Conservation (phyloP, 2,113 vertebrate genomes). For the Ramphastos sulfuratus region DNA sequence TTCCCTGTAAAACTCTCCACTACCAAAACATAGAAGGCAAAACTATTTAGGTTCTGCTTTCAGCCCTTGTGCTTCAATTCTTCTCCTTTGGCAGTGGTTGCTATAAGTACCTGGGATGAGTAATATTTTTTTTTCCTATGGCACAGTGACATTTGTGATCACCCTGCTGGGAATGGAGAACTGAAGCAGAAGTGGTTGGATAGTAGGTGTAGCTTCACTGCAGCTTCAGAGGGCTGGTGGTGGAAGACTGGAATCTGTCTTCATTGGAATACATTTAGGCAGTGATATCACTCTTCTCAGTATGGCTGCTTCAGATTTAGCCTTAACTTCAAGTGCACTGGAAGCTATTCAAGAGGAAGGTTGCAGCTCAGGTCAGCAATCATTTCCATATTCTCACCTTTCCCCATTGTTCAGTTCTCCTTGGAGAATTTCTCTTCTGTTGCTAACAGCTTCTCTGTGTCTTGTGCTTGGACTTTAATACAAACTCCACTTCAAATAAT, state of each 20-base stretch:
- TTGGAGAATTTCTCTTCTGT: no score
- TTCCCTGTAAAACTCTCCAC: background rate
- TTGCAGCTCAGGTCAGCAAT: no score
- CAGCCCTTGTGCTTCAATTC: background rate
- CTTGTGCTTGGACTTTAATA: no score
- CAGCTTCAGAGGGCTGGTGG: background rate
- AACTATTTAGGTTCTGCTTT: background rate
- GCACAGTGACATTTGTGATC: background rate
- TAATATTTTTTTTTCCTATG: background rate
- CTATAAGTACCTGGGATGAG: constrained; percentile 17
- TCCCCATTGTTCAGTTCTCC: no score
- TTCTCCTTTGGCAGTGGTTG: background rate
- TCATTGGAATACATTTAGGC: background rate
- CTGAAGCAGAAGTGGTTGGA: background rate
- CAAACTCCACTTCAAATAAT: no score
- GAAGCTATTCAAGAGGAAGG: no score
- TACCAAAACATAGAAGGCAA: background rate
- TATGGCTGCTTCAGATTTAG: background rate
- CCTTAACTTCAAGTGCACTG: no score
- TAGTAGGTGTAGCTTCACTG: background rate
- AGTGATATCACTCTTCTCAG: background rate
- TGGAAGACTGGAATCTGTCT: background rate
- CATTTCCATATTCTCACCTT: no score
- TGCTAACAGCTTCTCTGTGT: no score
- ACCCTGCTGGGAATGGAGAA: background rate